Evolutionary conservation across 2,888 invertebrate genomes (phyloP).

Genomic region (Caenorhabditis drosophilae): DNA sequence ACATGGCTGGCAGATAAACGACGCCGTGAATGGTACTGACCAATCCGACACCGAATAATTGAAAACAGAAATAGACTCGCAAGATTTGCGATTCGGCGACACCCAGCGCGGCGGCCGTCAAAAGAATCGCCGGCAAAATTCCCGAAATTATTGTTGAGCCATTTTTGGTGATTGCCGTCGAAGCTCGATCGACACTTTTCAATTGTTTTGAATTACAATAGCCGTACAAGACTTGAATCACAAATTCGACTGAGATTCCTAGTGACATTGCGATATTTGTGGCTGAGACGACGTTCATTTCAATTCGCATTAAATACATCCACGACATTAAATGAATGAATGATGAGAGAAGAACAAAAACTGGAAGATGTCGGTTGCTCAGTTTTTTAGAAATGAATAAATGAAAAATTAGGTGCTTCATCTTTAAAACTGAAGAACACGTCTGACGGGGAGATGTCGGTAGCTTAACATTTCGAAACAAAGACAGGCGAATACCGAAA

Average conservation of each 20-base stretch:
- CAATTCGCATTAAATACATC: constrained; percentile 20
- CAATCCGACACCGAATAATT: constrained; percentile 18
- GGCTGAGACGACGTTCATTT: constrained; percentile 20
- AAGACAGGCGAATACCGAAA: too few relatives aligned
- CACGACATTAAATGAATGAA: constrained; percentile 21
- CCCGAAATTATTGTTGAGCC: constrained; percentile 29
- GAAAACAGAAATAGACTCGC: constrained; percentile 23
- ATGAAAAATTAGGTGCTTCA: too few relatives aligned
- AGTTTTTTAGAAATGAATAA: too few relatives aligned
- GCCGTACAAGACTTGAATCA: constrained; percentile 26
- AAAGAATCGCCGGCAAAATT: constrained; percentile 25
- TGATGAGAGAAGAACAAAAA: constrained; percentile 19
- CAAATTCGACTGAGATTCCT: constrained; percentile 31
- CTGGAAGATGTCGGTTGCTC: too few relatives aligned
- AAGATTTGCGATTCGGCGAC: constrained; percentile 32
- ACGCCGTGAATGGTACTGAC: not conserved
- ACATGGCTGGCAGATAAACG: not conserved
- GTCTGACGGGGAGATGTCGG: too few relatives aligned
- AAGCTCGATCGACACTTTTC: constrained; percentile 13
- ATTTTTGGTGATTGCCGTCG: constrained; percentile 14
- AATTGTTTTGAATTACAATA: constrained; percentile 29
- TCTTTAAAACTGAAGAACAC: too few relatives aligned
- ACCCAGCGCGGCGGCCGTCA: constrained; percentile 11
- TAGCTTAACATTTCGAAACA: too few relatives aligned
- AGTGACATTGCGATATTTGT: constrained; percentile 35